Evolutionary conservation across 2,888 invertebrate genomes (phyloP).

Genomic region (Ceraclea dissimilis): DNA sequence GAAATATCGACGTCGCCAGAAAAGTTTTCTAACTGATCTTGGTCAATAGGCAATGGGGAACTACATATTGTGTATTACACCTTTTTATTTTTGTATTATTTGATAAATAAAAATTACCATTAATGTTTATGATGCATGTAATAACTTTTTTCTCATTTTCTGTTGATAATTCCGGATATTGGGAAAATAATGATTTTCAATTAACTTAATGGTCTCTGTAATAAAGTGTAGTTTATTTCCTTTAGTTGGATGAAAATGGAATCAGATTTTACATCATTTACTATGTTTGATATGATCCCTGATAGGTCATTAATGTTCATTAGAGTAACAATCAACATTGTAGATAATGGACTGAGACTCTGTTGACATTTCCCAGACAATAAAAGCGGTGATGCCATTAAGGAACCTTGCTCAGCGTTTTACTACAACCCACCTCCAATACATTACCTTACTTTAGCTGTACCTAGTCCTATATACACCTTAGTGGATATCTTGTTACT

Average conservation of each 20-base stretch:
- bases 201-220: neutral
- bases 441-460: neutral
- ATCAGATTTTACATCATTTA: neutral
- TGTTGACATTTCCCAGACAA: slow-evolving; percentile 13
- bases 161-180: neutral
- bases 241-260: neutral
- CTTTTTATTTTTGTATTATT: too few species aligned
- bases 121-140: too few species aligned
- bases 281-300: slow-evolving; percentile 7
- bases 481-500: too few species aligned
- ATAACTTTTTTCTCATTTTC: too few species aligned
- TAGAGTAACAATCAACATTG: slow-evolving; percentile 12
- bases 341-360: slow-evolving; percentile 6
- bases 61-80: too few species aligned
- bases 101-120: too few species aligned
- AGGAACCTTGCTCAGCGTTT: slow-evolving; percentile 21
- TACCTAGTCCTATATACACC: too few species aligned
- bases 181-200: neutral
- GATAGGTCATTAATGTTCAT: slow-evolving; percentile 13
- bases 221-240: neutral
- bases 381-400: slow-evolving; percentile 15
- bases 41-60: too few species aligned
- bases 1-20: too few species aligned
- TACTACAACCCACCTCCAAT: slow-evolving; percentile 15
- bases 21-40: too few species aligned